Base-by-base conservation (phyloP, 2,797 vertebrate genomes). In the Clarias pachynema region DNA sequence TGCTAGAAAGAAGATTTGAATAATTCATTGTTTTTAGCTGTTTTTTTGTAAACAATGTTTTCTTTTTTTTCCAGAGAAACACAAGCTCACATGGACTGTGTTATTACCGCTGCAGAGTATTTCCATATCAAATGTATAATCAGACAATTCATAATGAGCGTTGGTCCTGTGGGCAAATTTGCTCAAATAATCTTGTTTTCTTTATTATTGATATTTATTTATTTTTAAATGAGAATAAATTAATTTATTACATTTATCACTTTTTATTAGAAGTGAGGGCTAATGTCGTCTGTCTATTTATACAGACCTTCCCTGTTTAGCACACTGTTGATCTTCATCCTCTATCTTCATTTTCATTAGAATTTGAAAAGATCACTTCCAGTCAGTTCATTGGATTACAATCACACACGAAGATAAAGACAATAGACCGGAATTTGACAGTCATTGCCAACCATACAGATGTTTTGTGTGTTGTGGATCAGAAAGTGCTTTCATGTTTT, bases 41-140 rank as follows among this genome's bases (percentile, higher is more conserved):
- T 81, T 81, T 77, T 84, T 60, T 84, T 84, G 34, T n/a, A 59
- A 86, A 80, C 59, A 31, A 80, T 66, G 74, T 59, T 20, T 29
- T 69, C 5, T 40, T 40, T 40, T 49, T 49, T 10, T 31, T 53
- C 81, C 20, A 82, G 29, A 9, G 29, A 44, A 59, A 68, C 44
- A 26, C n/a, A 15, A 63, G 57, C 66, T 20, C 31, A 20, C 5
- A 5, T 1, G 4, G 63, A 29, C 73, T 68, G 40, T 68, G 40
- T 81, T 84, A 60, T 8, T 56, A 77, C 8, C 3, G 53, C 29
- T 29, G 29, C n/a, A 5, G 5, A 34, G 2, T 57, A 84, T 86
- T 85, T 86, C 53, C 82, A 88, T 79, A 74, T 86, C 81, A 84
- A 79, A 59, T 63, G 65, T 31, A 70, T 66, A 66, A 84, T 57